phyloP scores from a whole-genome alignment of 2,797 vertebrate species.

The Cottoperca gobio region DNA sequence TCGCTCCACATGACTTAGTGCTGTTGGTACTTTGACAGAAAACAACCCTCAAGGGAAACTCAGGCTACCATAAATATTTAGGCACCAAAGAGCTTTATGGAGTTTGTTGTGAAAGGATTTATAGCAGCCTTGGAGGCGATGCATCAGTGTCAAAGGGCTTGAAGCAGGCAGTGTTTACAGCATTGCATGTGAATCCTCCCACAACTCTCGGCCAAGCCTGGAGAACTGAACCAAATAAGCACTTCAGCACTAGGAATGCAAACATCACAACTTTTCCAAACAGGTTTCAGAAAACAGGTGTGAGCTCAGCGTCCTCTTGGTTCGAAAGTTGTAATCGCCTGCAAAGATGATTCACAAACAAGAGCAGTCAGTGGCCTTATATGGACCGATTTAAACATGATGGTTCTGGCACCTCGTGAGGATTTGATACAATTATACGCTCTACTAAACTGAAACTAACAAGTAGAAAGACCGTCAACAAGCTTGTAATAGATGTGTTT shows the following conservation, averaged over 20 bases:
- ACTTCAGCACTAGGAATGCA: constrained; percentile 78
- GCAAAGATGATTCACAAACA: constrained; percentile 72
- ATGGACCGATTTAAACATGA: constrained; percentile 59
- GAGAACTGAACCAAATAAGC: constrained; percentile 81
- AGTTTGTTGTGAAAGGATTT: constrained; percentile 89
- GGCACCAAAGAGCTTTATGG: constrained; percentile 86
- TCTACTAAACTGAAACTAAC: constrained; percentile 36
- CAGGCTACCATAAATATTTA: constrained; percentile 89
- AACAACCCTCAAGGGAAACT: constrained; percentile 84
- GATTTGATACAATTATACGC: constrained; percentile 37
- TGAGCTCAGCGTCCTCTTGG: constrained; percentile 58
- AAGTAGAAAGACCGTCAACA: background rate
- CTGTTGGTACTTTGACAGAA: constrained; percentile 81
- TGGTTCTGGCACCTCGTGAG: constrained; percentile 8
- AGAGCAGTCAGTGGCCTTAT: constrained; percentile 71
- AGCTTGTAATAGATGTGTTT: constrained; percentile 21
- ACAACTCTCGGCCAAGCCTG: constrained; percentile 66
- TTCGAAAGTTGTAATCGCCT: constrained; percentile 54
- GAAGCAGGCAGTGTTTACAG: constrained; percentile 76
- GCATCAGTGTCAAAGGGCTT: constrained; percentile 76
- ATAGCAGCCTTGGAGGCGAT: constrained; percentile 77
- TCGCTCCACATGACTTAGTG: constrained; percentile 82
- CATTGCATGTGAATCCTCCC: constrained; percentile 70
- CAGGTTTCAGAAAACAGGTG: constrained; percentile 83
- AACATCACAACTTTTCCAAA: constrained; percentile 74